Conservation (phyloP, 2,797 vertebrate genomes). For the Diplodus sargus region DNA sequence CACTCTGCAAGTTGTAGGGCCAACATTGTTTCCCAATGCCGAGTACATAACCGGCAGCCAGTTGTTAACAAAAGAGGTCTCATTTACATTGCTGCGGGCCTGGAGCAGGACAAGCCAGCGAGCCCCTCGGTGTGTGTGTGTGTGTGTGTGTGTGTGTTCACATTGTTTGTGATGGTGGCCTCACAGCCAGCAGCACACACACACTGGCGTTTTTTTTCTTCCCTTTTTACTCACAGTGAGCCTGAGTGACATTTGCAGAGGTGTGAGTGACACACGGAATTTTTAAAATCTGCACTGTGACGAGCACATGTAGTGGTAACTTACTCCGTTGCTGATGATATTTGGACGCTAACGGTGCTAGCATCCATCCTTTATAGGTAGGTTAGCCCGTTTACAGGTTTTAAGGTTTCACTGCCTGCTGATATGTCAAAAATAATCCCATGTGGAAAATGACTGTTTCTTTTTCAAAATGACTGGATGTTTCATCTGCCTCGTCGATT, state of each 20-base stretch:
- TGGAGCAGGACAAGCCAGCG: slow-evolving; percentile 9
- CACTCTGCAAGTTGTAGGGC: neutral
- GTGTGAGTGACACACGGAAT: slow-evolving; percentile 32
- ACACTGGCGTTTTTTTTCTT: slow-evolving; percentile 18
- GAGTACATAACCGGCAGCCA: slow-evolving; percentile 41
- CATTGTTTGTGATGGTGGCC: slow-evolving; percentile 55
- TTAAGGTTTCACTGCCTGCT: neutral
- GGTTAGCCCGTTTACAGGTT: slow-evolving; percentile 6
- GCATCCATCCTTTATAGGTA: neutral
- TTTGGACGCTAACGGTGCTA: neutral
- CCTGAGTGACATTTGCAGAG: slow-evolving; percentile 52
- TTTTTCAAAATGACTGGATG: neutral
- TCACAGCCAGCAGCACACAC: slow-evolving; percentile 25
- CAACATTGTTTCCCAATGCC: slow-evolving; percentile 46
- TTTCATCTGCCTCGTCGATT: neutral
- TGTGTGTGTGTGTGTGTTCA: neutral
- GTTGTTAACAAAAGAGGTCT: slow-evolving; percentile 56
- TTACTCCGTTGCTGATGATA: neutral
- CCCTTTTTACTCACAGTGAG: slow-evolving; percentile 14
- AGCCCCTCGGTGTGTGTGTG: slow-evolving; percentile 20
- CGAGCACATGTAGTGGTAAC: neutral
- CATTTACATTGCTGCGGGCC: slow-evolving; percentile 53
- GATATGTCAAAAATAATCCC: neutral
- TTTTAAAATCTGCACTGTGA: slow-evolving; percentile 7
- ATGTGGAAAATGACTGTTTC: neutral